Base-by-base conservation (phyloP, 2,888 invertebrate genomes). In the Papilio elwesi region DNA sequence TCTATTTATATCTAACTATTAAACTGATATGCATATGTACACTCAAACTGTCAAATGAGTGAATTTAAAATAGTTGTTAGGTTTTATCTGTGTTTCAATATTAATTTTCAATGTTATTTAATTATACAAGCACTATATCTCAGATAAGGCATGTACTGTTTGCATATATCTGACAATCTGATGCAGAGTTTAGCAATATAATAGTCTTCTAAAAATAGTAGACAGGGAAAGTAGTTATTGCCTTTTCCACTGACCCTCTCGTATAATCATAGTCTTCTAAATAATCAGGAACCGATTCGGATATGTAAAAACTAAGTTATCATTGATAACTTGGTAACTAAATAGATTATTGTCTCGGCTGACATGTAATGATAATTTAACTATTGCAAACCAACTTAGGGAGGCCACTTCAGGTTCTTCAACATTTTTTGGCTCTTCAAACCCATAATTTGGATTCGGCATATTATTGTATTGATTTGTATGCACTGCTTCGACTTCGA, bases 401-500 rank as follows among this genome's bases (percentile, higher is more conserved):
- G 90, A 83, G 10, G 80, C 74, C 49, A 85, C 80, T 66, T 88
- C 85, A 15, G 88, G 83, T 75, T 92, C 91, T 6, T 87, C 86
- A 51, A 78, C 78, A 15, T 79, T 74, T 80, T 87, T 87, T 6
- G 91, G 88, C 72, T 90, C 90, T 72, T 90, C 92, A 79, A 87
- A 92, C 70, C 78, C 79, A 79, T 90, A 92, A 78, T 87, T 90
- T 7, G 91, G 87, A 76, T 88, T 91, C 71, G 90, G 87, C 89
- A 87, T 93, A 76, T 84, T 90, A 74, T 85, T 90, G 80, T 91
- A 92, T 82, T 90, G 91, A 85, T 92, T 93, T 53, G 93, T 90
- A 76, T 85, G 96, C 84, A 94, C 93, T 66, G 96, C 94, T 79
- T 95, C 96, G 70, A 96, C 94, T 83, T 96, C 95, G 76, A 96